Base-by-base conservation (phyloP, 2,113 vertebrate genomes). In the Leptobrachium ailaonicum region DNA sequence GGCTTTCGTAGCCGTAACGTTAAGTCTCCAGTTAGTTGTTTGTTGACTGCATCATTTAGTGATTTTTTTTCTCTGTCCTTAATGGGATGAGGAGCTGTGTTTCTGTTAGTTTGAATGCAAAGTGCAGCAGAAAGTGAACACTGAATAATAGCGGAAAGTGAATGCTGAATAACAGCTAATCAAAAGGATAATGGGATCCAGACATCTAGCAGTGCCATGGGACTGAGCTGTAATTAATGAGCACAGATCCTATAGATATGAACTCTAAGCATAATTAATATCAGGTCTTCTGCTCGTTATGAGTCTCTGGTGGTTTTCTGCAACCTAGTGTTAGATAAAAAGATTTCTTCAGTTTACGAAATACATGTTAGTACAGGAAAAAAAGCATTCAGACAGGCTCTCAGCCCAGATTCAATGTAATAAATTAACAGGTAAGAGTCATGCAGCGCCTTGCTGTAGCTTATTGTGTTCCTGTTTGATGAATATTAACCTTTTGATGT, bases 141-240 rank as follows among this genome's bases (percentile, higher is more conserved):
- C 66, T 69, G 75, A 75, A 75, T 50, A 81, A 73, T 45, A 81
- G 64, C 67, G 20, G 63, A 74, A 60, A 63, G 43, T 74, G 50
- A 44, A 75, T 60, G 66, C 66, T 69, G 75, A 75, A 75, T 50
- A 81, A 73, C 45, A 81, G 64, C 67, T 81, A 81, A 75, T 75
- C 79, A 75, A 75, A 81, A 62, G 72, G 71, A 67, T 81, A 81
- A 81, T 75, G 66, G 71, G 73, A 75, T 81, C 79, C 79, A 81
- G 79, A 81, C 79, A 75, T 81, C 64, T 45, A 81, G 74, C 79
- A 81, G 72, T 42, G 79, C 66, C 66, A 41, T 44, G 64, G 79
- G 79, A 75, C 64, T 68, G 58, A 81, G 64, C 80, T 79, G 73
- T 82, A 83, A 81, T 73, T 84, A 82, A 82, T 67, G 67, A 84